Evolutionary conservation across 2,888 invertebrate species (phyloP).

Genomic region (Pecten maximus): DNA sequence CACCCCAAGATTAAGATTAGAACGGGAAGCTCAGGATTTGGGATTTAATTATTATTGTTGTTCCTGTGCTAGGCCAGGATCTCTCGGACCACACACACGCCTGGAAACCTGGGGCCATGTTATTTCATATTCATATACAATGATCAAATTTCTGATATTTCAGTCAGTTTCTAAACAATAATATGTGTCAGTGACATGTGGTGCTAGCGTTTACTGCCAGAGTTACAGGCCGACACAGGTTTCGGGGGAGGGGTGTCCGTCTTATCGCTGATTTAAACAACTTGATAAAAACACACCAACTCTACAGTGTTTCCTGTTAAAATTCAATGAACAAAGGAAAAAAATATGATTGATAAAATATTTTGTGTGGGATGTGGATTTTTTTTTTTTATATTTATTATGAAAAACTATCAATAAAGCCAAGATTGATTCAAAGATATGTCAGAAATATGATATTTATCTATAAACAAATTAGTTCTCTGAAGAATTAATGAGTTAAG

Average conservation of each 20-base stretch:
- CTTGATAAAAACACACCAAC: slow-evolving; percentile 2
- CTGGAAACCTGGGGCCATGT: not conserved
- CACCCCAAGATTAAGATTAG: slow-evolving; percentile 6
- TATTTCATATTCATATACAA: slow-evolving; percentile 35
- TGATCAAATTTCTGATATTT: slow-evolving; percentile 33
- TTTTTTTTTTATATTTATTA: not conserved
- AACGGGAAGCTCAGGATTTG: not conserved
- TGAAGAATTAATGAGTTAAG: slow-evolving; percentile 4
- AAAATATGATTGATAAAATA: slow-evolving; percentile 29
- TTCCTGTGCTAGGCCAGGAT: not conserved
- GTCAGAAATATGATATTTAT: not conserved
- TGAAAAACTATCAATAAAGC: slow-evolving; percentile 16
- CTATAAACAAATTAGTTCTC: not conserved
- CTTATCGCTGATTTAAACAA: slow-evolving; percentile 29
- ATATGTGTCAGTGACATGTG: slow-evolving; percentile 32
- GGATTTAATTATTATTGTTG: not conserved
- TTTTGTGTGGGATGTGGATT: slow-evolving; percentile 6
- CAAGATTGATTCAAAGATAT: not conserved
- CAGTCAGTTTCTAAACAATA: slow-evolving; percentile 29
- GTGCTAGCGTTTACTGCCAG: not conserved
- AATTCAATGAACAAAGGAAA: slow-evolving; percentile 17
- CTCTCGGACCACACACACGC: not conserved
- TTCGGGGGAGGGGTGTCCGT: slow-evolving; percentile 13
- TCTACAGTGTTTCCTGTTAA: not conserved
- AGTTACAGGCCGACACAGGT: slow-evolving; percentile 10